Percentiles rank a stretch among this genome's conserved stretches.
Evolutionary conservation across 2,797 vertebrate genomes (phyloP).

Genomic region (Gallinago solitaria): DNA sequence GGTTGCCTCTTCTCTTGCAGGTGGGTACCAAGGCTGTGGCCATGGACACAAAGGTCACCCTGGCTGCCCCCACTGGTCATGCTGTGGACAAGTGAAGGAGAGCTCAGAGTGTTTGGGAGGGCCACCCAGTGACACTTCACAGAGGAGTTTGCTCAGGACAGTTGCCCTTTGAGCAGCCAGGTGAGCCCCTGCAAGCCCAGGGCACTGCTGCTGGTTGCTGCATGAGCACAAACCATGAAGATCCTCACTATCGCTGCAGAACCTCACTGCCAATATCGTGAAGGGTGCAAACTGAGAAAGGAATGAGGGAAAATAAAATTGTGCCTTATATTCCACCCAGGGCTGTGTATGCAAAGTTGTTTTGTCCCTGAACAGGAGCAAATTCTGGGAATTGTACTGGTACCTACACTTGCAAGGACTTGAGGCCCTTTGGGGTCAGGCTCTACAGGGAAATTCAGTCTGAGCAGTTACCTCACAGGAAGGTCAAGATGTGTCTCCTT

Average conservation of each 20-base stretch:
- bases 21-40: constrained; percentile 94
- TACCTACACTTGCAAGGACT: neutral
- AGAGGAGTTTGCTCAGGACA: constrained; percentile 80
- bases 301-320: constrained; percentile 4
- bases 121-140: neutral
- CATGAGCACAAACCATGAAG: neutral
- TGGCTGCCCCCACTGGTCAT: constrained; percentile 91
- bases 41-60: constrained; percentile 93
- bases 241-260: accelerated
- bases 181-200: neutral
- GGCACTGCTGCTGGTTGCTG: neutral
- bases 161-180: constrained; percentile 83
- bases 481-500: neutral
- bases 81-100: constrained; percentile 87
- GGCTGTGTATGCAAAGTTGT: neutral
- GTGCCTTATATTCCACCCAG: constrained; percentile 16
- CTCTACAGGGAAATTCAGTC: neutral
- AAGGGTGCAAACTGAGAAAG: neutral
- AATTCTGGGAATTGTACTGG: neutral
- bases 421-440: accelerated
- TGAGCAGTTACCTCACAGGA: neutral
- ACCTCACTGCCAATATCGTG: accelerated
- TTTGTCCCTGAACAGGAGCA: neutral
- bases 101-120: constrained; percentile 82
- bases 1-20: constrained; percentile 70